Evolutionary conservation across 2,888 invertebrate genomes (phyloP).

Genomic region (Odontothrips loti): DNA sequence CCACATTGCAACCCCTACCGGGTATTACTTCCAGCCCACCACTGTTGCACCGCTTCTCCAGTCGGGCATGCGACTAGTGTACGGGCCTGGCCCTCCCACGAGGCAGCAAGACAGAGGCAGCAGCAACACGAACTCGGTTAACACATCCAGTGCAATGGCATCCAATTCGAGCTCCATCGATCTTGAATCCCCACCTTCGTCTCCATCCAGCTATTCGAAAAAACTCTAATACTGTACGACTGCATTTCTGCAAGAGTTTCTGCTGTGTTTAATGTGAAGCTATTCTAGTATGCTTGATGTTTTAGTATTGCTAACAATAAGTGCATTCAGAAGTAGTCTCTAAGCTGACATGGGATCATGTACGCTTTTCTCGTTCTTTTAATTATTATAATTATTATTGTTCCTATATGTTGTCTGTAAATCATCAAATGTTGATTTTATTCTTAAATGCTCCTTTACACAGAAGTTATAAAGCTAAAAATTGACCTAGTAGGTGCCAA

Average conservation of each 20-base stretch:
- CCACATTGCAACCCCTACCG: constrained; percentile 27
- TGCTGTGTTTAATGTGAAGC: not conserved
- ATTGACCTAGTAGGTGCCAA: not conserved
- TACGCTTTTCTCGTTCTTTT: too few relatives aligned
- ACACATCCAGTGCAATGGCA: not conserved
- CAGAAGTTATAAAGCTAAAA: not conserved
- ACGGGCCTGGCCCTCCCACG: not conserved
- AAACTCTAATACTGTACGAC: not conserved
- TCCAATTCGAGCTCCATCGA: not conserved
- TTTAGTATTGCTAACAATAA: not conserved
- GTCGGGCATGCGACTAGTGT: constrained; percentile 29
- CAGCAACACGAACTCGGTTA: not conserved
- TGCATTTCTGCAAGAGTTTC: not conserved
- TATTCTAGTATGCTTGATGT: not conserved
- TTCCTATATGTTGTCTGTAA: not conserved
- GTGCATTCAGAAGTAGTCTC: too few relatives aligned
- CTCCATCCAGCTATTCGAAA: not conserved
- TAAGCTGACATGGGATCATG: too few relatives aligned
- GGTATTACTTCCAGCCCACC: constrained; percentile 31
- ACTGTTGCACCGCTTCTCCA: constrained; percentile 29
- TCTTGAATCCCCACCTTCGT: constrained; percentile 5
- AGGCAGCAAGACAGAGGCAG: not conserved
- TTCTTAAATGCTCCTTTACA: too few relatives aligned
- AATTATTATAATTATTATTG: not conserved
- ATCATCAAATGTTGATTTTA: too few relatives aligned